Conservation (phyloP, 92 coral and sea anemone species). For the Umimayanthus kanabou region DNA sequence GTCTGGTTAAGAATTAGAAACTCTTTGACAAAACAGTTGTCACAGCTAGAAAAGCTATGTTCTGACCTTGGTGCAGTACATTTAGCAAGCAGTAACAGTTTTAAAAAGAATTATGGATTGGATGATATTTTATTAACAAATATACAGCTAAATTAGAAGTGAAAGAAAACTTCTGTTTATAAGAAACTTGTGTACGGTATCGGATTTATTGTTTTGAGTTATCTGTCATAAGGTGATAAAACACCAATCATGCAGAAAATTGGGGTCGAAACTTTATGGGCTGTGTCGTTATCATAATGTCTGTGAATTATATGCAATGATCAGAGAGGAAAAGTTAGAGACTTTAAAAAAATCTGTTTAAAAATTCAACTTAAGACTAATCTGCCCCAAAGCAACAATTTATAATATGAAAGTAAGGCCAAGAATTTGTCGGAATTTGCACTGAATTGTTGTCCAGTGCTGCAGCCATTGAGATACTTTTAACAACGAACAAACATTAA, state of each 20-base stretch:
- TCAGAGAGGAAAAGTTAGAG: not conserved
- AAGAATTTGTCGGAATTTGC: not conserved
- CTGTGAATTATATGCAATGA: not conserved
- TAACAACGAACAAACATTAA: not conserved
- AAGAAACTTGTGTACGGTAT: too few species aligned
- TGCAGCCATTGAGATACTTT: not conserved
- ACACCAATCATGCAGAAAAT: not conserved
- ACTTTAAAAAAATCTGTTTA: too few species aligned
- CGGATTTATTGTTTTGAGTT: not conserved
- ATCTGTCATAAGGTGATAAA: not conserved
- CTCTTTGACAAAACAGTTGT: not conserved
- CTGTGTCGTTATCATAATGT: not conserved
- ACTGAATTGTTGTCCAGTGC: not conserved
- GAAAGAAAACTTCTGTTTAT: not conserved
- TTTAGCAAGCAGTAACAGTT: not conserved
- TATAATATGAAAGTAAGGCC: not conserved
- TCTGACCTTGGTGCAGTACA: not conserved
- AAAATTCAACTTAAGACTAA: not conserved
- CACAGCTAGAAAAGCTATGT: not conserved
- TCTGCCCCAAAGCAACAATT: not conserved
- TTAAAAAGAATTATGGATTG: not conserved
- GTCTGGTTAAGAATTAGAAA: not conserved
- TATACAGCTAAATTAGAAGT: not conserved
- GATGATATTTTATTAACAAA: not conserved
- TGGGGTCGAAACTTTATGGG: not conserved